A percentile compares a stretch with the other conserved stretches of the same genome.
These are phyloP conservation scores for Ailuropoda melanoleuca DNA, from an alignment of 2,113 vertebrate genomes.

Conservation along the genomic window DNA sequence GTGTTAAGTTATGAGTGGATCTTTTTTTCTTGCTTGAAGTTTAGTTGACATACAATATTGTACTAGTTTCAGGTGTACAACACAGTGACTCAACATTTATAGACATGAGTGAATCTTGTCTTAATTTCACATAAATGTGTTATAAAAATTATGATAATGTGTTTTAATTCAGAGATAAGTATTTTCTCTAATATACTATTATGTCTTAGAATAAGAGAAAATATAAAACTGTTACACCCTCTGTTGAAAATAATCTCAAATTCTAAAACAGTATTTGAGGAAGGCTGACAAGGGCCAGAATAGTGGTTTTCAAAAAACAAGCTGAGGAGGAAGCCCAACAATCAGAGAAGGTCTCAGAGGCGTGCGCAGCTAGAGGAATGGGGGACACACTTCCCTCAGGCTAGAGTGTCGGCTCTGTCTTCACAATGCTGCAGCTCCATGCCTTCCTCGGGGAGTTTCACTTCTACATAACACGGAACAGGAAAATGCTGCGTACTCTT, in stretches of 20 bases:
- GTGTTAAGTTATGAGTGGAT: background rate
- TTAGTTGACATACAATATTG: background rate
- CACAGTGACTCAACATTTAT: background rate
- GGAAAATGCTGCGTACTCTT: background rate
- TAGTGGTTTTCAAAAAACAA: background rate
- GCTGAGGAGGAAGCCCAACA: background rate
- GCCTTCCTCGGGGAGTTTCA: background rate
- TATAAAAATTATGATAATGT: background rate
- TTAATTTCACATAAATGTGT: background rate
- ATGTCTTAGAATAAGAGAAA: slow-evolving; percentile 29
- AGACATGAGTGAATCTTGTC: background rate
- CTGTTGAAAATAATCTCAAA: slow-evolving; percentile 12
- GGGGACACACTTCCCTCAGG: background rate
- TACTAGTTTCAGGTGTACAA: background rate
- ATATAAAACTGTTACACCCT: background rate
- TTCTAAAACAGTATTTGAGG: background rate
- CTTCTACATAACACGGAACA: background rate
- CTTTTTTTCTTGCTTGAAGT: background rate
- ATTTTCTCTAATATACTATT: background rate
- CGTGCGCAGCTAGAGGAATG: background rate
- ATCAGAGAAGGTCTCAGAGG: background rate
- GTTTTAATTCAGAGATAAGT: background rate
- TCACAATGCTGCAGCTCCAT: background rate
- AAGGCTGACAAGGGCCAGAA: background rate
- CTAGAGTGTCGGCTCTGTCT: background rate